Conservation (phyloP, 2,888 invertebrate genomes). For the Halictus ligatus region DNA sequence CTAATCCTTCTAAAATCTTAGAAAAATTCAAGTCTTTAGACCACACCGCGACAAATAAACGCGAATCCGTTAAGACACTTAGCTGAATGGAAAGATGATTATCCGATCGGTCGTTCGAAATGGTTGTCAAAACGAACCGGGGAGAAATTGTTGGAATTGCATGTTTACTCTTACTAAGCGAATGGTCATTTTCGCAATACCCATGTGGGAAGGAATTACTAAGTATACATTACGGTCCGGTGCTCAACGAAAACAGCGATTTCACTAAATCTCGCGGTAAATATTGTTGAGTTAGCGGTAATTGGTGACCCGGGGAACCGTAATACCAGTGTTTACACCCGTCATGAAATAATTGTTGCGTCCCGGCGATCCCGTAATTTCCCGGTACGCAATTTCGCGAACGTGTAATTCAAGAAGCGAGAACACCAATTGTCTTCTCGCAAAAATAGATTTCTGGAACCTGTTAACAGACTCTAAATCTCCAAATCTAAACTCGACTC, state of each 20-base stretch:
- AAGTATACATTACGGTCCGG: conserved; percentile 60
- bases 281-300: conserved; percentile 66
- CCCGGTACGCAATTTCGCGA: conserved; percentile 28
- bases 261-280: conserved; percentile 58
- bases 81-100: neutral
- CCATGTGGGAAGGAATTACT: conserved; percentile 62
- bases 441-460: conserved; percentile 27
- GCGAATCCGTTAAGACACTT: neutral
- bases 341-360: conserved; percentile 64
- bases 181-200: conserved; percentile 59
- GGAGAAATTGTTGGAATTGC: conserved; percentile 49
- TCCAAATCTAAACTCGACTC: too few species aligned
- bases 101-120: conserved; percentile 17
- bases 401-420: conserved; percentile 44
- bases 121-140: conserved; percentile 29
- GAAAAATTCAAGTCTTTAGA: neutral
- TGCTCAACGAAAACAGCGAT: conserved; percentile 62
- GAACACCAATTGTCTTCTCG: conserved; percentile 20
- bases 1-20: too few species aligned
- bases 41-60: neutral
- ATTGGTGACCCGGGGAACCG: conserved; percentile 51
- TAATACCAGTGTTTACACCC: conserved; percentile 61
- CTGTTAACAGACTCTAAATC: neutral
- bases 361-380: conserved; percentile 54
- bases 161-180: conserved; percentile 65